phyloP scores from a whole-genome alignment of 1,140 invertebrate species.

The Ceratosolen fusciceps region DNA sequence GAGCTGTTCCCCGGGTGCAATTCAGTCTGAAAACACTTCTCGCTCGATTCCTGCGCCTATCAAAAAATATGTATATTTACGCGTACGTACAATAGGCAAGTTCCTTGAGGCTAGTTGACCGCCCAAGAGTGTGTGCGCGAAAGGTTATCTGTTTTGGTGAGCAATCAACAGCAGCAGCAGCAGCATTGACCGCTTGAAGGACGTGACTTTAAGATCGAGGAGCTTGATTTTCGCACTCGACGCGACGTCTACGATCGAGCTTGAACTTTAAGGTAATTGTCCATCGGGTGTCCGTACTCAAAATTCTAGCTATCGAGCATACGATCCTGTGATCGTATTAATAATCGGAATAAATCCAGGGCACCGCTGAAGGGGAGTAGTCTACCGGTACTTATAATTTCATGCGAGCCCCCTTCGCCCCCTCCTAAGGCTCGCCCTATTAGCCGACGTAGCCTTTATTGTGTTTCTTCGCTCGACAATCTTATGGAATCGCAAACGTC shows the following conservation, averaged over 20 bases:
- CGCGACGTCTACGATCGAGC: neutral
- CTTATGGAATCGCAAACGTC: too few relatives aligned
- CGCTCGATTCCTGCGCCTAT: neutral
- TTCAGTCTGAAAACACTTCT: neutral
- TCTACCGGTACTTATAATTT: too few relatives aligned
- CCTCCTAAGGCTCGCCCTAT: too few relatives aligned
- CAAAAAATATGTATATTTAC: too few relatives aligned
- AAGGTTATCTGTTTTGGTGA: neutral
- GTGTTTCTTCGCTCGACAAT: too few relatives aligned
- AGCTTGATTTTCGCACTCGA: neutral
- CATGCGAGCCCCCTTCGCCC: too few relatives aligned
- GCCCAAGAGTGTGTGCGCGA: neutral
- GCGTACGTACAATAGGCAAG: neutral
- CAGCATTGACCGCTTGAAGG: neutral
- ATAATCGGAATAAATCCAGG: too few relatives aligned
- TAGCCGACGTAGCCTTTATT: too few relatives aligned
- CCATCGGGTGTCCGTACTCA: neutral
- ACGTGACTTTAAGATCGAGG: neutral
- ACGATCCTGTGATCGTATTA: too few relatives aligned
- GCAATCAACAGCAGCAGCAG: too few relatives aligned
- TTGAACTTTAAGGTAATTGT: conserved; percentile 13
- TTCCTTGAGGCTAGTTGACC: too few relatives aligned
- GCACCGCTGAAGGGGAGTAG: too few relatives aligned
- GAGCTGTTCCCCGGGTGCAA: conserved; percentile 50
- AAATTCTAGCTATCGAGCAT: neutral